Evolutionary conservation across 2,888 invertebrate genomes (phyloP).

Genomic region (Baronia brevicornis): DNA sequence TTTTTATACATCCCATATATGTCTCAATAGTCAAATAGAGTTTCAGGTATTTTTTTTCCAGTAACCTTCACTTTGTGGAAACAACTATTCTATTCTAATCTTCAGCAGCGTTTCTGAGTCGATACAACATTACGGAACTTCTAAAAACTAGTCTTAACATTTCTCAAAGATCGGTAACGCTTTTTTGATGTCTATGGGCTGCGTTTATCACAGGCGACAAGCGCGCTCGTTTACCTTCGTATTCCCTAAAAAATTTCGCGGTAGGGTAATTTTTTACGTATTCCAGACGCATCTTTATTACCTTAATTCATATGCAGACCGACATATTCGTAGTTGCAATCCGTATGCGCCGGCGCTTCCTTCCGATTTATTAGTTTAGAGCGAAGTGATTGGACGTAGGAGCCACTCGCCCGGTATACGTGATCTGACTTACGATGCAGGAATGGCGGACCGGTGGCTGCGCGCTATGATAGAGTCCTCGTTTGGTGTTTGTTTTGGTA

Average conservation of each 20-base stretch:
- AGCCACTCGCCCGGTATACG: constrained; percentile 44
- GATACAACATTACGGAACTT: too few relatives aligned
- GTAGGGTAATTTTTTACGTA: constrained; percentile 14
- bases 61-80: too few relatives aligned
- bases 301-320: constrained; percentile 27
- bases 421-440: constrained; percentile 37
- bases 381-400: constrained; percentile 57
- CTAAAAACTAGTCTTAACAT: too few relatives aligned
- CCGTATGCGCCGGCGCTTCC: constrained; percentile 55
- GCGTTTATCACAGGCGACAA: too few relatives aligned
- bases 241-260: constrained; percentile 2
- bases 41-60: too few relatives aligned
- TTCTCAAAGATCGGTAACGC: too few relatives aligned
- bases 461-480: constrained; percentile 3
- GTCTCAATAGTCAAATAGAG: too few relatives aligned
- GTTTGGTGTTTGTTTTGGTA: constrained; percentile 1
- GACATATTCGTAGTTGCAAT: constrained; percentile 32
- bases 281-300: constrained; percentile 18
- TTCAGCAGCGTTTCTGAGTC: too few relatives aligned
- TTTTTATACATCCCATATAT: too few relatives aligned
- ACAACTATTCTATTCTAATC: too few relatives aligned
- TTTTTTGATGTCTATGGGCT: too few relatives aligned
- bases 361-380: constrained; percentile 63
- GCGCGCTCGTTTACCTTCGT: too few relatives aligned
- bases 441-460: background rate